Evolutionary conservation across 2,797 vertebrate genomes (phyloP).

Genomic region (Aphelocoma californica): DNA sequence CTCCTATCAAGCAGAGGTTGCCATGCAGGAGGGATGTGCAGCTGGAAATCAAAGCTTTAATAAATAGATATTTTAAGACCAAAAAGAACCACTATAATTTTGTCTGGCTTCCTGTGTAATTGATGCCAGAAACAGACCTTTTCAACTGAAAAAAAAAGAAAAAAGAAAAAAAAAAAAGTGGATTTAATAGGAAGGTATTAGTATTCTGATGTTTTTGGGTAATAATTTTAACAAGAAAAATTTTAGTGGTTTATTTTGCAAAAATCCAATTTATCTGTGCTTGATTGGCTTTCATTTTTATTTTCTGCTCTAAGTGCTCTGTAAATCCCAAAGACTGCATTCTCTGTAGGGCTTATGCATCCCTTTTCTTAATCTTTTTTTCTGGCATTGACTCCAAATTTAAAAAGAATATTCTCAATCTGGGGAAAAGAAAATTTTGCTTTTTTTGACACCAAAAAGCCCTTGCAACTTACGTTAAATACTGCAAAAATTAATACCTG

Average conservation of each 20-base stretch:
- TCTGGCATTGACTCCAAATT: neutral
- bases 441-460: neutral
- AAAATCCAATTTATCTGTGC: neutral
- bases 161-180: neutral
- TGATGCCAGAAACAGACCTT: neutral
- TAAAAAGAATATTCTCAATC: neutral
- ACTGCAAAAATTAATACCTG: neutral
- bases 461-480: neutral
- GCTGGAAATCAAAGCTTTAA: conserved; percentile 7
- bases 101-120: neutral
- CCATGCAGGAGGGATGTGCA: neutral
- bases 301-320: neutral
- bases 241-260: neutral
- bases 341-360: neutral
- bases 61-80: neutral
- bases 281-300: neutral
- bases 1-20: neutral
- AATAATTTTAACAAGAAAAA: neutral
- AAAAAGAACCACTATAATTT: neutral
- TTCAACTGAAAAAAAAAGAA: neutral
- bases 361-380: neutral
- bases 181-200: neutral
- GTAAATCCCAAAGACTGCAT: neutral
- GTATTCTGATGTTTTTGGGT: neutral
- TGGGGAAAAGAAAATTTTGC: neutral